A percentile compares a stretch with the other conserved stretches of the same genome.
Conservation (phyloP, 2,113 vertebrate species). For the Cyphomyrus plagiostoma region DNA sequence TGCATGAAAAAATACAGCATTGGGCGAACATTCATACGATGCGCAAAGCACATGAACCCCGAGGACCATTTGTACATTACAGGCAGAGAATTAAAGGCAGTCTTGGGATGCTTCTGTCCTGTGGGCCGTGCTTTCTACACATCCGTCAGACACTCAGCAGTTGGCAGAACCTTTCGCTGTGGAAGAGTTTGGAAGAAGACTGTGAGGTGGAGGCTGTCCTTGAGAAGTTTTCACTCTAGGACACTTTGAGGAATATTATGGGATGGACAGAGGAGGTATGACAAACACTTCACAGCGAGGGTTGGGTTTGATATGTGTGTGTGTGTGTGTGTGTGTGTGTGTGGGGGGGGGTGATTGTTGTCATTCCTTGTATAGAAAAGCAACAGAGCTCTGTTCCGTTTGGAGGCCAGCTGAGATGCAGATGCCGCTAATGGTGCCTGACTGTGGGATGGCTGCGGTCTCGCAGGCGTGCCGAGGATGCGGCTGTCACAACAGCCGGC, state of each 20-base stretch:
- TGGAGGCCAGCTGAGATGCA: constrained; percentile 44
- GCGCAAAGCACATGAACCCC: neutral
- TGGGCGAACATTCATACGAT: constrained; percentile 27
- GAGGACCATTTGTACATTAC: neutral
- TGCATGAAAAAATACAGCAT: constrained; percentile 43
- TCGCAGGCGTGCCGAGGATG: constrained; percentile 16
- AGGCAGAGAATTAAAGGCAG: neutral
- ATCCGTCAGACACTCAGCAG: neutral
- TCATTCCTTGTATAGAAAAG: constrained; percentile 31
- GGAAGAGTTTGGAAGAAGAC: neutral
- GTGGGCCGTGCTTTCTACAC: neutral
- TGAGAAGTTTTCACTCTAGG: neutral
- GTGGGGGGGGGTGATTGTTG: neutral
- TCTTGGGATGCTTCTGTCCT: neutral
- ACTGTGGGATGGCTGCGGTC: constrained; percentile 33
- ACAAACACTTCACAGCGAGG: neutral
- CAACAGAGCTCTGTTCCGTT: constrained; percentile 23
- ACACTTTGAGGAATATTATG: neutral
- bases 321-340: neutral
- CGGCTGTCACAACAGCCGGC: neutral
- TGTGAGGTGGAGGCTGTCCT: neutral
- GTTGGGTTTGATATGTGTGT: neutral
- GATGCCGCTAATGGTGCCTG: constrained; percentile 37
- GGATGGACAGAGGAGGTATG: neutral
- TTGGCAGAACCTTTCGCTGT: neutral